These are phyloP conservation scores for Neotragus moschatus DNA, from an alignment of 2,113 vertebrate genomes.

Conservation along the genomic window DNA sequence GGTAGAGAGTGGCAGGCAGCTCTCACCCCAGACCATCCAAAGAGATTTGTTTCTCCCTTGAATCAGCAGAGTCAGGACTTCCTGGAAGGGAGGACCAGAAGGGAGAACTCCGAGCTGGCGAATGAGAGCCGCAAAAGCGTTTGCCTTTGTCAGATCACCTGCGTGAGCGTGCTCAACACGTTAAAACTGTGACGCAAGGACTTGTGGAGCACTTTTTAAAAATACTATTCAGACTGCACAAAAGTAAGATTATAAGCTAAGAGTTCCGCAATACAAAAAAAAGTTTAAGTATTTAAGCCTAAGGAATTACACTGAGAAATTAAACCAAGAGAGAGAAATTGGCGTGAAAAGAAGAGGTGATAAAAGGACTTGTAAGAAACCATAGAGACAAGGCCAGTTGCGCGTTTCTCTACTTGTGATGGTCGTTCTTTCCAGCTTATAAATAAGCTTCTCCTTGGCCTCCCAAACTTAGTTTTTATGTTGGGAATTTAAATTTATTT, in stretches of 20 bases:
- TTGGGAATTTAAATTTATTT: neutral
- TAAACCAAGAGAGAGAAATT: neutral
- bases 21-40: neutral
- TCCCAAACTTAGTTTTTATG: neutral
- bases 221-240: neutral
- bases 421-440: neutral
- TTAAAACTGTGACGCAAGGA: neutral
- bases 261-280: neutral
- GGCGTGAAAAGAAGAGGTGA: neutral
- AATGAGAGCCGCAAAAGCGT: neutral
- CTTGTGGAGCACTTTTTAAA: neutral
- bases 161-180: neutral
- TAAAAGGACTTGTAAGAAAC: neutral
- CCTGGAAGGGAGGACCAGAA: neutral
- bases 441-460: neutral
- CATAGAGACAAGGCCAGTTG: neutral
- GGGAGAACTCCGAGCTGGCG: neutral
- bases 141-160: neutral
- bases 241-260: neutral
- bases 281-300: neutral
- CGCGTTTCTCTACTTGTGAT: neutral
- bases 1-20: neutral
- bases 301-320: neutral
- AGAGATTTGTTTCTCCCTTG: constrained; percentile 20
- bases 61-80: neutral